Conservation (phyloP, 2,113 vertebrate genomes). For the Oncorhynchus gorbuscha region DNA sequence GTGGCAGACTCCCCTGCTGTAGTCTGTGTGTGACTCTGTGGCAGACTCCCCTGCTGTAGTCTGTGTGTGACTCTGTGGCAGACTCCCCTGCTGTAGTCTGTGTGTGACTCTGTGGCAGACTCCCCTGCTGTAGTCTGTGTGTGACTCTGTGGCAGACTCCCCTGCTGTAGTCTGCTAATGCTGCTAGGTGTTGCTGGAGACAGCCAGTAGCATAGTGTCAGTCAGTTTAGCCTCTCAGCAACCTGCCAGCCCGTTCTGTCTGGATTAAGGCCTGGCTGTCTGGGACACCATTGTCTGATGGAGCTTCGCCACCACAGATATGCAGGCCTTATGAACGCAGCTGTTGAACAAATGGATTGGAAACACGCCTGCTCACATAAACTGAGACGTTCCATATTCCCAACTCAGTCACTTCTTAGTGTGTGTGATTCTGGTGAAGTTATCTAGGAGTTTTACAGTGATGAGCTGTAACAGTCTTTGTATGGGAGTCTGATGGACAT, state of each 20-base stretch:
- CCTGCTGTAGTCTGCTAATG: too few species aligned
- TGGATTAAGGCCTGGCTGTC: constrained; percentile 59
- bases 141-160: too few species aligned
- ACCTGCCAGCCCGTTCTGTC: constrained; percentile 59
- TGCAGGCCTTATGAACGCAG: background rate
- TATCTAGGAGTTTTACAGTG: background rate
- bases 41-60: too few species aligned
- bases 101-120: too few species aligned
- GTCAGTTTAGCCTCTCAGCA: constrained; percentile 41
- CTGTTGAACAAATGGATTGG: background rate
- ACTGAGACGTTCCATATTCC: background rate
- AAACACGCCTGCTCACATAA: background rate
- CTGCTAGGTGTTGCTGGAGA: too few species aligned
- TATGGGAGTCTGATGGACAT: background rate
- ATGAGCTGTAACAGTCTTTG: background rate
- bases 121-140: too few species aligned
- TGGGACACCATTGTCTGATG: constrained; percentile 59
- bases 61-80: too few species aligned
- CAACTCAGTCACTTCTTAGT: too few species aligned
- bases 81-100: too few species aligned
- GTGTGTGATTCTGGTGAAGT: too few species aligned
- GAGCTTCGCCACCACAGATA: background rate
- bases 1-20: too few species aligned
- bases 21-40: too few species aligned
- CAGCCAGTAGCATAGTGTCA: constrained; percentile 4